phyloP scores from a whole-genome alignment of 2,888 invertebrate genomes.

The Nomada fucata region DNA sequence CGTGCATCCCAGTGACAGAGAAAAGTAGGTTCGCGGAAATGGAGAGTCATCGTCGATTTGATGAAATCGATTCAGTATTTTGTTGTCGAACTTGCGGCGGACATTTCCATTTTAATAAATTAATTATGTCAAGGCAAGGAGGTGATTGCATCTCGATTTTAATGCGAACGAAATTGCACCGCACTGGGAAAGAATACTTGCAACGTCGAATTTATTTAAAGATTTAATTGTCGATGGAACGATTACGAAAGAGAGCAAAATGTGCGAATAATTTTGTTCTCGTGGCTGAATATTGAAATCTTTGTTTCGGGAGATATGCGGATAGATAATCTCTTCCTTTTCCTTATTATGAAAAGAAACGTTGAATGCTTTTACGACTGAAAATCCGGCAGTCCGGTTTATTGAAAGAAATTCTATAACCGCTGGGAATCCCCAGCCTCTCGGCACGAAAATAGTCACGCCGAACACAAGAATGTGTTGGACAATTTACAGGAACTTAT shows the following conservation, averaged over 20 bases:
- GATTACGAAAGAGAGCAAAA: background rate
- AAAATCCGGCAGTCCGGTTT: background rate
- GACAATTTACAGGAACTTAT: conserved; percentile 13
- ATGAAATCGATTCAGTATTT: too few species aligned
- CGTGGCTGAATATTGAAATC: background rate
- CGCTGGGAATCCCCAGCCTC: conserved; percentile 10
- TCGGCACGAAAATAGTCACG: background rate
- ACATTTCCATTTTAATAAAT: too few species aligned
- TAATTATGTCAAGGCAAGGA: too few species aligned
- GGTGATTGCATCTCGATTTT: too few species aligned
- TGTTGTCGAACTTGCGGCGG: too few species aligned
- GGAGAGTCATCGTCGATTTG: background rate
- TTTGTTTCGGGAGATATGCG: background rate
- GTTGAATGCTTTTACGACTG: background rate
- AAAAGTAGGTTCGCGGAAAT: background rate
- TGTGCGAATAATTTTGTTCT: too few species aligned
- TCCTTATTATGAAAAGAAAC: background rate
- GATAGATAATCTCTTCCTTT: background rate
- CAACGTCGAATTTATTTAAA: too few species aligned
- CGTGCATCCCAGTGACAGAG: conserved; percentile 39
- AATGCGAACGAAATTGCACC: too few species aligned
- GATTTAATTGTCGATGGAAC: too few species aligned
- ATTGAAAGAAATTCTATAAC: conserved; percentile 6
- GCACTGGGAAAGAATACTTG: too few species aligned
- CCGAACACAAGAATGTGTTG: background rate